A percentile compares a stretch with the other conserved stretches of the same genome.
phyloP scores from a whole-genome alignment of 2,797 vertebrate species.

The Hippopotamyrus pictus region DNA sequence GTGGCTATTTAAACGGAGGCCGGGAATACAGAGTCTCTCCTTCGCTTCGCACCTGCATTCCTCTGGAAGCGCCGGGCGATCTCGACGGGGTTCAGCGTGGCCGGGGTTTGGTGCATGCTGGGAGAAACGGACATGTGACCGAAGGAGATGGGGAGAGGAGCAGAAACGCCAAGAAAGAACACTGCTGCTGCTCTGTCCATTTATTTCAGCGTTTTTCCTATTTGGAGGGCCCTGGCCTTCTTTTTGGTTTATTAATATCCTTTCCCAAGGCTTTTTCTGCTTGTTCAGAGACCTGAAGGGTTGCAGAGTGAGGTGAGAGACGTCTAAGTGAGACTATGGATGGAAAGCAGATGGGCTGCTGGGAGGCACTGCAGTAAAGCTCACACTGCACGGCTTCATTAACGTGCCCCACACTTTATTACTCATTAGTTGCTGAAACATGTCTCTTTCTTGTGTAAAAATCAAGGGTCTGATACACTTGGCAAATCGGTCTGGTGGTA shows the following conservation, averaged over 20 bases:
- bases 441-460: conserved; percentile 34
- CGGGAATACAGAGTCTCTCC: conserved; percentile 45
- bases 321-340: conserved; percentile 43
- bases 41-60: conserved; percentile 65
- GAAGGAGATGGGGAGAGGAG: conserved; percentile 38
- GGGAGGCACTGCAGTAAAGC: conserved; percentile 36
- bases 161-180: conserved; percentile 19
- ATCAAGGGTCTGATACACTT: conserved; percentile 25
- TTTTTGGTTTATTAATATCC: conserved; percentile 16
- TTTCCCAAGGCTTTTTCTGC: conserved; percentile 21
- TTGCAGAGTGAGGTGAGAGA: conserved; percentile 47
- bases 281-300: conserved; percentile 30
- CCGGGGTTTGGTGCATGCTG: conserved; percentile 28
- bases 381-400: conserved; percentile 40
- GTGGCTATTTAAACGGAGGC: conserved; percentile 29
- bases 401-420: conserved; percentile 51
- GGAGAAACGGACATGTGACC: conserved; percentile 42
- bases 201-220: conserved; percentile 45
- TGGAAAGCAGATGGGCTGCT: not conserved
- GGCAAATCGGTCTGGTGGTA: conserved; percentile 11
- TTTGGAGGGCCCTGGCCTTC: conserved; percentile 39
- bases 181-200: conserved; percentile 31
- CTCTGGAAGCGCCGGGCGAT: conserved; percentile 54
- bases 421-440: conserved; percentile 48
- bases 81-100: conserved; percentile 36